phyloP scores from a whole-genome alignment of 2,797 vertebrate genomes.

The Valencia hispanica region DNA sequence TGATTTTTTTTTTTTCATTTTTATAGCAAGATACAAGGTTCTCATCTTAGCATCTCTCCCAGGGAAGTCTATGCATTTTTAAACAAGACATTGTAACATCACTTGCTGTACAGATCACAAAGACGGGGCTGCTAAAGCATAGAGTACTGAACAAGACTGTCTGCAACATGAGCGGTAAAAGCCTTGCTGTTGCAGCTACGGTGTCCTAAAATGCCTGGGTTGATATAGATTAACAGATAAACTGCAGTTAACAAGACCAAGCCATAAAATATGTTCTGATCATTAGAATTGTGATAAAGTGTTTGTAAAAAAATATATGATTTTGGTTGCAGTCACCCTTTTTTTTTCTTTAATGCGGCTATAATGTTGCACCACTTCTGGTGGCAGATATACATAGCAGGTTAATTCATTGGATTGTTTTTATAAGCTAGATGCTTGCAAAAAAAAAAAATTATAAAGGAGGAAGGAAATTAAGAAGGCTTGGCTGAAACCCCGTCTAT shows the following conservation, averaged over 20 bases:
- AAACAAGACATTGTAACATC: slow-evolving; percentile 11
- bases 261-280: not conserved
- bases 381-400: too few species aligned
- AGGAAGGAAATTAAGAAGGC: too few species aligned
- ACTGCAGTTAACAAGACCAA: not conserved
- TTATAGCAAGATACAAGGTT: not conserved
- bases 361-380: too few species aligned
- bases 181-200: not conserved
- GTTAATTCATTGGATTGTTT: too few species aligned
- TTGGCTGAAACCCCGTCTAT: too few species aligned
- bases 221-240: not conserved
- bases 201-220: not conserved
- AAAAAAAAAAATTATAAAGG: too few species aligned
- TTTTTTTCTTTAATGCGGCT: too few species aligned
- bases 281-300: not conserved
- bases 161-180: not conserved
- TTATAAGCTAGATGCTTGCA: too few species aligned
- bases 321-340: not conserved
- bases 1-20: not conserved
- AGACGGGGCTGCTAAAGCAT: not conserved
- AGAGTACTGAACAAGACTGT: not conserved
- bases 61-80: slow-evolving; percentile 6
- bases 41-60: not conserved
- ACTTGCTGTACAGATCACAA: slow-evolving; percentile 8
- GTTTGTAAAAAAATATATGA: not conserved